phyloP scores from a whole-genome alignment of 2,113 vertebrate genomes.

The Tretioscincus oriximinensis region DNA sequence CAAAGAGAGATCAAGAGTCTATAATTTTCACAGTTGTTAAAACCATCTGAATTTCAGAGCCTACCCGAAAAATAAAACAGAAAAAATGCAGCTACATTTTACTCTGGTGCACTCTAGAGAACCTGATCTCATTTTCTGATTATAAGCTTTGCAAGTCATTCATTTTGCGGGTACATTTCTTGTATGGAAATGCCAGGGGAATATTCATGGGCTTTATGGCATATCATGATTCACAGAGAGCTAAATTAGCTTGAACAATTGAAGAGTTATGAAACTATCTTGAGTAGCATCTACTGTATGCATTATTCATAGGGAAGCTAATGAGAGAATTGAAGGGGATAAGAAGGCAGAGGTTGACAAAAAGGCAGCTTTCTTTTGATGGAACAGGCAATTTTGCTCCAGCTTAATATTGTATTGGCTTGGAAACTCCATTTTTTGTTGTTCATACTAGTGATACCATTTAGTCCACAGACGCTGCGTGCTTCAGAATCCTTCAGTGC shows the following conservation, averaged over 20 bases:
- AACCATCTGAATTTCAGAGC: constrained; percentile 11
- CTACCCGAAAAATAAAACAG: neutral
- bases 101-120: constrained; percentile 4
- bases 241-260: neutral
- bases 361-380: constrained; percentile 36
- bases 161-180: constrained; percentile 3
- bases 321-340: constrained; percentile 28
- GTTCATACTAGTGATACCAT: neutral
- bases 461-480: neutral
- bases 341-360: constrained; percentile 21
- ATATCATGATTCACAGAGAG: neutral
- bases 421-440: constrained; percentile 18
- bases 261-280: constrained; percentile 29
- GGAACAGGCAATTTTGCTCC: constrained; percentile 27
- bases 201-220: constrained; percentile 18
- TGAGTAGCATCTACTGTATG: constrained; percentile 12
- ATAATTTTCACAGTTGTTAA: neutral
- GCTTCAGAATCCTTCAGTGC: constrained; percentile 22
- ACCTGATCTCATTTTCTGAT: constrained; percentile 7
- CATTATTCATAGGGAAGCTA: constrained; percentile 21
- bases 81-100: neutral
- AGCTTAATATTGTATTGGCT: neutral
- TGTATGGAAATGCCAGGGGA: neutral
- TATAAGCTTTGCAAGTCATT: neutral
- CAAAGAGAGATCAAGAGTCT: neutral